Evolutionary conservation across 2,113 vertebrate species (phyloP), one percentile per base, ranked within the genome.

Genomic region (Equus przewalskii): DNA sequence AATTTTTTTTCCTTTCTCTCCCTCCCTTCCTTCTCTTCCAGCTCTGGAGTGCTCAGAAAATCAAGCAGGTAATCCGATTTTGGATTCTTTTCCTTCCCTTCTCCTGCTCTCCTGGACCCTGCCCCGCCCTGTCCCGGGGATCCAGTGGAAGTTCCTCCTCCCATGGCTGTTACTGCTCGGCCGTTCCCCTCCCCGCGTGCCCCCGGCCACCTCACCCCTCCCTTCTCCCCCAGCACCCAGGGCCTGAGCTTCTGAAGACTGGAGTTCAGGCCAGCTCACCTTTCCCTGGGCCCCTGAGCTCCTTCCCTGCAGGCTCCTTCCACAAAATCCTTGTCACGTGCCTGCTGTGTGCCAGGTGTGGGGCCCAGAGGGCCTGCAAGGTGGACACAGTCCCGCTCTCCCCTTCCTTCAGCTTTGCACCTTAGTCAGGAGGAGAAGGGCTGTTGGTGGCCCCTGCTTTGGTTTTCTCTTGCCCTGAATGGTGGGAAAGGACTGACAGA

Each of bases 11-110:
- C 14, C 11, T 72, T 10, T 41, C 36, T 24, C 6, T 30, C 16
- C 62, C 36, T 49, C 33, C 21, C 12, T 51, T 13, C 75, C 19
- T 87, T 97, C 0, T 87, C 97, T 98, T 98, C 78, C 95, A 99
- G 99, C 99, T 99, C 96, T 99, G 99, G 99, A 98, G 99, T 96
- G 99, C 99, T 78, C 99, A 99, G 98, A 99, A 99, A 98, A 99
- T 99, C 97, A 99, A 99, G 96, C 99, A 99, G 99, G 99, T 99
- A 99, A 98, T 24, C 1, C 0, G 0, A 2, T 65, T 97, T 26
- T 2, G 8, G 8, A 26, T 89, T 79, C 1, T 1, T 73, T 92
- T 60, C 81, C 41, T 79, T 65, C 33, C 60, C 8, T 84, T 36
- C 30, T 70, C 24, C 4, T 18, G 6, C 12, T 18, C 46, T 60